phyloP scores from a whole-genome alignment of 2,113 vertebrate species.

The Gasterosteus aculeatus region DNA sequence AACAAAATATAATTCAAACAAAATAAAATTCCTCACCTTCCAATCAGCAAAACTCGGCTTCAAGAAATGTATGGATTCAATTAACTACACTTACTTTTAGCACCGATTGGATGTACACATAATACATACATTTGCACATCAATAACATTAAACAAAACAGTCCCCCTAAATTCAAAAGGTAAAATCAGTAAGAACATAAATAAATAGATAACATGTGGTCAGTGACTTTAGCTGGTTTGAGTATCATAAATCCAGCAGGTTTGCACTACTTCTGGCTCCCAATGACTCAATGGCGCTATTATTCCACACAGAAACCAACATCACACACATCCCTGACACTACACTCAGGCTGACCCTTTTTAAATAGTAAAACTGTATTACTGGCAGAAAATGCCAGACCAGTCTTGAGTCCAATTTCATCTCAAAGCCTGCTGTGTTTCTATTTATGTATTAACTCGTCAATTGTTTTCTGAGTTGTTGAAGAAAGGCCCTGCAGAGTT shows the following conservation, averaged over 20 bases:
- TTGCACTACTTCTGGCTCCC: not conserved
- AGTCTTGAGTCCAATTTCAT: not conserved
- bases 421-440: not conserved
- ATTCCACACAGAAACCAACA: not conserved
- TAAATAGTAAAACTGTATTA: not conserved
- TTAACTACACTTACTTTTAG: not conserved
- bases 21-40: not conserved
- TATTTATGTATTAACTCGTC: not conserved
- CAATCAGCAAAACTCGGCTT: not conserved
- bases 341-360: not conserved
- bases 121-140: not conserved
- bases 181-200: not conserved
- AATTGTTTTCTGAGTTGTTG: not conserved
- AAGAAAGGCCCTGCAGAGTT: not conserved
- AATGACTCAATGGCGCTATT: slow-evolving; percentile 1
- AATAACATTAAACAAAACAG: not conserved
- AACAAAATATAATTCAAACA: not conserved
- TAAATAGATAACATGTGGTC: not conserved
- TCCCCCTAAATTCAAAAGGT: not conserved
- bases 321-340: not conserved
- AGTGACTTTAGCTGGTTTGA: not conserved
- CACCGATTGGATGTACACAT: not conserved
- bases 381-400: not conserved
- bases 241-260: slow-evolving; percentile 2
- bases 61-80: no score